phyloP scores from a whole-genome alignment of 1,140 invertebrate genomes.

The Papilio xuthus region DNA sequence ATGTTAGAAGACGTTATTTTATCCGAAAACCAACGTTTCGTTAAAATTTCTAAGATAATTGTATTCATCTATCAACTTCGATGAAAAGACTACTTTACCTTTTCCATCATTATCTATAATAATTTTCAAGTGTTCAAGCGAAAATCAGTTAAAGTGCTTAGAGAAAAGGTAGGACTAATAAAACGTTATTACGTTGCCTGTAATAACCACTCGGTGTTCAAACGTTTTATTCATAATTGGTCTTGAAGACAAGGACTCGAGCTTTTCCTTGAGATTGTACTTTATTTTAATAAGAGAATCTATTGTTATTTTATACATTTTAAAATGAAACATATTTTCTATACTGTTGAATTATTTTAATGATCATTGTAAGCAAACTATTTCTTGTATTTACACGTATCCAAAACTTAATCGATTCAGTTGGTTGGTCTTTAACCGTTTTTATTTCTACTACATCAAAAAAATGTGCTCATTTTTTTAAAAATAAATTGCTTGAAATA shows the following conservation, averaged over 20 bases:
- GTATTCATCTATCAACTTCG: not conserved
- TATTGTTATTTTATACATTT: not conserved
- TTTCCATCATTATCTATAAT: conserved; percentile 1
- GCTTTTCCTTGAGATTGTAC: conserved; percentile 1
- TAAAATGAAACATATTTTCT: not conserved
- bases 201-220: conserved; percentile 27
- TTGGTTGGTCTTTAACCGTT: not conserved
- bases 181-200: conserved; percentile 15
- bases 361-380: not conserved
- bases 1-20: no score
- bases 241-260: not conserved
- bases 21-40: no score
- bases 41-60: not conserved
- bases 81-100: not conserved
- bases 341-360: not conserved
- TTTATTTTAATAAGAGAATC: conserved; percentile 1
- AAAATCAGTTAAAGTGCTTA: conserved; percentile 29
- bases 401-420: not conserved
- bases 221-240: conserved; percentile 29
- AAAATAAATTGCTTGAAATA: no score
- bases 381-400: not conserved
- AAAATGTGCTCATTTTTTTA: no score
- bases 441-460: no score
- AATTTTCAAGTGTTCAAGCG: conserved; percentile 17
- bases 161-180: conserved; percentile 24